These are phyloP conservation scores for Drosophila persimilis DNA, from an alignment of 1,140 invertebrate species.

Conservation along the genomic window DNA sequence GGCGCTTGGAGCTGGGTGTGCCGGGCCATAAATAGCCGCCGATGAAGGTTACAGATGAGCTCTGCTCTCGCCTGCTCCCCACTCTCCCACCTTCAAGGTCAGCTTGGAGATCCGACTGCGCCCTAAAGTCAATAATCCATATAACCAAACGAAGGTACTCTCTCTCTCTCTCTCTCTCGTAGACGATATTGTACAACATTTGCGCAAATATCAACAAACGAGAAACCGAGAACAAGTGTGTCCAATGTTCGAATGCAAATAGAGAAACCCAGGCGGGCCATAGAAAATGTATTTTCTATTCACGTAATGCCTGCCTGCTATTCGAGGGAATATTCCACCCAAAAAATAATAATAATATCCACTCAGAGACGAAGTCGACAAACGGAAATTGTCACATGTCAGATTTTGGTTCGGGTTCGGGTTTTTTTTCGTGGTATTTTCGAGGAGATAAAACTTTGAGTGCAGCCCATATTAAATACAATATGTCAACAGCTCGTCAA, in stretches of 20 bases:
- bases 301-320: conserved; percentile 58
- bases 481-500: conserved; percentile 73
- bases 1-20: conserved; percentile 53
- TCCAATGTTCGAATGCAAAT: conserved; percentile 33
- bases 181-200: conserved; percentile 23
- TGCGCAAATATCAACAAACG: conserved; percentile 56
- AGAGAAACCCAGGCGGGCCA: conserved; percentile 12
- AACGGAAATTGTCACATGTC: conserved; percentile 78
- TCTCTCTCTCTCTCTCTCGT: no score
- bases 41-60: conserved; percentile 39
- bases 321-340: conserved; percentile 20
- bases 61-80: background rate
- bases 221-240: conserved; percentile 50
- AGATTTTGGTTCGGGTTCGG: conserved; percentile 47
- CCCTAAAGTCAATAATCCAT: conserved; percentile 33
- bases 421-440: background rate
- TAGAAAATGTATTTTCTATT: conserved; percentile 31
- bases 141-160: background rate
- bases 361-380: conserved; percentile 50
- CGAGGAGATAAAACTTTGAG: conserved; percentile 39
- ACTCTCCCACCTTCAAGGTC: conserved; percentile 43
- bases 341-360: conserved; percentile 38
- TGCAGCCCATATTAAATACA: conserved; percentile 68
- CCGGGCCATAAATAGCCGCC: conserved; percentile 34
- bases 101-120: conserved; percentile 11